Base-by-base conservation (phyloP, 2,113 vertebrate genomes). In the Casuarius casuarius region DNA sequence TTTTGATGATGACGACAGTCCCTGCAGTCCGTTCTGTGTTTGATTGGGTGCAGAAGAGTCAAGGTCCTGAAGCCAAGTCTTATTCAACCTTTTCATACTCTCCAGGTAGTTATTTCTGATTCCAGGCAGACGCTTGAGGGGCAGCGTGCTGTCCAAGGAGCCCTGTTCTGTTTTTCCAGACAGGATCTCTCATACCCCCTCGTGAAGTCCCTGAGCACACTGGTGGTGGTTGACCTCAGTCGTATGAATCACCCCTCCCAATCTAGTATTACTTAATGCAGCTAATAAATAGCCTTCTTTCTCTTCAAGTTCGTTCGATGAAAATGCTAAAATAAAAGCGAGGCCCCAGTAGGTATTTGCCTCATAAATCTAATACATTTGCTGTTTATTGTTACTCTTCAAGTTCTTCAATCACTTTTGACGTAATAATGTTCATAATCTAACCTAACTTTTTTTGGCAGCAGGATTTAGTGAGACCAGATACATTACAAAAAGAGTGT, bases 391-490 rank as follows among this genome's bases (percentile, higher is more conserved):
- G 93, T 91, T 90, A 17, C 63, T 91, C 96, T 87, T 84, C 94
- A 95, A 94, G 95, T 89, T 80, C 86, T 94, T 89, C 96, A 94
- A 73, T 94, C 87, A 70, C 92, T 91, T 92, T 91, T 95, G 92
- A 77, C 94, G 92, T 89, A 95, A 84, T 84, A 87, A 83, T 4
- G 73, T 89, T 83, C 9, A 31, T 94, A 97, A 97, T 96, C 97
- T 91, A 91, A 91, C 92, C 91, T 86, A 73, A 85, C 8, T 9
- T 84, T 77, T 89, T 82, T 77, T 94, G 94, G 95, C 96, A 96
- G 95, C 31, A 9, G 81, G 87, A 87, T 70, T 78, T 80, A 63
- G 84, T 1, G 38, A 67, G 94, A 68, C 61, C 48, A 79, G 92
- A 94, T 96, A 75, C 35, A 82, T 97, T 92, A 91, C 91, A 61